These are phyloP conservation scores for Phodopus roborovskii DNA, from an alignment of 2,113 vertebrate genomes.

Conservation along the genomic window DNA sequence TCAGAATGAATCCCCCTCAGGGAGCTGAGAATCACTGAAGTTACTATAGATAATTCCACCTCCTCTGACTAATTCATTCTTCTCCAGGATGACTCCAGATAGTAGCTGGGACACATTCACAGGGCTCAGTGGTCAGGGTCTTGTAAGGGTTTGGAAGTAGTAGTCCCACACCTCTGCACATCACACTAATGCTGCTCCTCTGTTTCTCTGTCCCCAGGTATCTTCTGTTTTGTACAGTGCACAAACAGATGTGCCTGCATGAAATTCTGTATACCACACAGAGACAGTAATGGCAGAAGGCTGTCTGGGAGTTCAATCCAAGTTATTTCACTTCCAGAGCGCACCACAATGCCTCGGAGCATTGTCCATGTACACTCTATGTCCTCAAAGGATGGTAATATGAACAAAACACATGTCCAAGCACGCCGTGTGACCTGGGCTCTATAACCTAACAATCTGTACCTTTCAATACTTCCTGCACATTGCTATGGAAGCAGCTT, in stretches of 20 bases:
- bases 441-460: neutral
- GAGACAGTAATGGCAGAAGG: rapidly evolving
- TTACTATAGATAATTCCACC: neutral
- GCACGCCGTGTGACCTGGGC: conserved; percentile 53
- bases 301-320: rapidly evolving
- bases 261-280: rapidly evolving
- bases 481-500: neutral
- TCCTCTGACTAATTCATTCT: neutral
- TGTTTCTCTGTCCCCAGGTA: conserved; percentile 49
- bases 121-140: neutral
- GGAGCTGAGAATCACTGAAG: neutral
- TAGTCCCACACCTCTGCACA: neutral
- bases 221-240: conserved; percentile 27
- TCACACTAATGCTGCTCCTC: neutral
- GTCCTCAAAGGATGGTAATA: rapidly evolving
- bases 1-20: neutral
- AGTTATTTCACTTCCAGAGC: neutral
- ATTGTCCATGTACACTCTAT: neutral
- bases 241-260: neutral
- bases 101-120: neutral
- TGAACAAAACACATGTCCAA: rapidly evolving
- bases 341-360: neutral
- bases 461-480: neutral
- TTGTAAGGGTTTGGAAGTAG: neutral
- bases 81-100: neutral